These are phyloP conservation scores for Hoplias malabaricus DNA, from an alignment of 2,113 vertebrate genomes.

Conservation along the genomic window DNA sequence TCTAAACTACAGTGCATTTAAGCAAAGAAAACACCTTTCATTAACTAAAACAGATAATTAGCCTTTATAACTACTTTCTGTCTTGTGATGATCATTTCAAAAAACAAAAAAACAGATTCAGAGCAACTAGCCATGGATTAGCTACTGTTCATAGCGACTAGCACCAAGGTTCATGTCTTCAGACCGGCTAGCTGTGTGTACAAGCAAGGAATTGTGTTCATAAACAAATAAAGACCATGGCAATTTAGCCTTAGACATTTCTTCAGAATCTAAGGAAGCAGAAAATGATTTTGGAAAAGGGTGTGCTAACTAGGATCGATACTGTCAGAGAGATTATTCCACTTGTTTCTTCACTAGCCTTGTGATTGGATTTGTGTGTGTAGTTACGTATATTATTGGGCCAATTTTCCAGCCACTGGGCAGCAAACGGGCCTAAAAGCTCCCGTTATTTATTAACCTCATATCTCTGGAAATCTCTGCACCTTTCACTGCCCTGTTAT, in stretches of 20 bases:
- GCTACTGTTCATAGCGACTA: background rate
- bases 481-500: conserved; percentile 51
- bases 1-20: no score
- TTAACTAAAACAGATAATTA: no score
- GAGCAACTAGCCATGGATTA: background rate
- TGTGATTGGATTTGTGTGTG: conserved; percentile 50
- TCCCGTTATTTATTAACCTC: conserved; percentile 69
- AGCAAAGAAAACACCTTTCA: no score
- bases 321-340: background rate
- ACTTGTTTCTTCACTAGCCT: background rate
- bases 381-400: conserved; percentile 59
- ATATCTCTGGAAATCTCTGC: conserved; percentile 61
- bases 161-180: background rate
- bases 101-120: no score
- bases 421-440: conserved; percentile 67
- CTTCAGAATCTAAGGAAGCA: no score
- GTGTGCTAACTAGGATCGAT: background rate
- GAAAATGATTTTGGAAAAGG: no score
- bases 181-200: background rate
- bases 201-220: no score
- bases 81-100: no score
- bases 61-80: no score
- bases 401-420: conserved; percentile 71
- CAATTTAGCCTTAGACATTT: no score
- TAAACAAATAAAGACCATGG: no score